phyloP scores from a whole-genome alignment of 2,797 vertebrate genomes.

The Etheostoma perlongum region DNA sequence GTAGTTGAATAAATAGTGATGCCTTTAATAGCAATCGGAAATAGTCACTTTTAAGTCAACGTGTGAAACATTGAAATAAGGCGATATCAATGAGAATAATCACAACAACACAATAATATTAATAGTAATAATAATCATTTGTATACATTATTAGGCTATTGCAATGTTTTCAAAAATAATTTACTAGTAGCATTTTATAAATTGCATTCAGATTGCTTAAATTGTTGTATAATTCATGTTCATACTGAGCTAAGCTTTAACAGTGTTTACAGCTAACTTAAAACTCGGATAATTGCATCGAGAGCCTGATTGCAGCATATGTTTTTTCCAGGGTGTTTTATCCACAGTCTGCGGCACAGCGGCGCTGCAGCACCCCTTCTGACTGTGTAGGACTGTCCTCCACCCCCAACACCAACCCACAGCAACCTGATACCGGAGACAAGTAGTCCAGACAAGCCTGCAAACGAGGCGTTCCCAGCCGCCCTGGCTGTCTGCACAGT shows the following conservation, averaged over 20 bases:
- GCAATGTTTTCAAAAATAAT: not conserved
- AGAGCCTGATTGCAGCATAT: conserved; percentile 31
- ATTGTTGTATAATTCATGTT: not conserved
- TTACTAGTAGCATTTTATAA: too few relatives aligned
- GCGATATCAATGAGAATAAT: not conserved
- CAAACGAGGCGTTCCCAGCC: conserved; percentile 83
- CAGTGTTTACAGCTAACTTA: not conserved
- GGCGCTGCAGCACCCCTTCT: conserved; percentile 66
- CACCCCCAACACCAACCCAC: conserved; percentile 69
- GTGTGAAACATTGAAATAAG: not conserved
- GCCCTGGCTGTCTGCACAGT: conserved; percentile 61
- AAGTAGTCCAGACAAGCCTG: conserved; percentile 81
- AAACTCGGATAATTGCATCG: not conserved
- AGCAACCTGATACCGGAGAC: conserved; percentile 82
- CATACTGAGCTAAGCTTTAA: not conserved
- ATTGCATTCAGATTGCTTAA: not conserved
- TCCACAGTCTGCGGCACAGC: conserved; percentile 72
- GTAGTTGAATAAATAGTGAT: not conserved
- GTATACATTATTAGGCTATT: not conserved
- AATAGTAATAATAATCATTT: not conserved
- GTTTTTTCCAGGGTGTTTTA: conserved; percentile 46
- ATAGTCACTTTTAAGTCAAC: not conserved
- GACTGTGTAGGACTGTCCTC: conserved; percentile 52
- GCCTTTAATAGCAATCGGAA: conserved; percentile 4
- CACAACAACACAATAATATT: not conserved